phyloP scores from a whole-genome alignment of 2,888 invertebrate genomes.

The Cerceris rybyensis region DNA sequence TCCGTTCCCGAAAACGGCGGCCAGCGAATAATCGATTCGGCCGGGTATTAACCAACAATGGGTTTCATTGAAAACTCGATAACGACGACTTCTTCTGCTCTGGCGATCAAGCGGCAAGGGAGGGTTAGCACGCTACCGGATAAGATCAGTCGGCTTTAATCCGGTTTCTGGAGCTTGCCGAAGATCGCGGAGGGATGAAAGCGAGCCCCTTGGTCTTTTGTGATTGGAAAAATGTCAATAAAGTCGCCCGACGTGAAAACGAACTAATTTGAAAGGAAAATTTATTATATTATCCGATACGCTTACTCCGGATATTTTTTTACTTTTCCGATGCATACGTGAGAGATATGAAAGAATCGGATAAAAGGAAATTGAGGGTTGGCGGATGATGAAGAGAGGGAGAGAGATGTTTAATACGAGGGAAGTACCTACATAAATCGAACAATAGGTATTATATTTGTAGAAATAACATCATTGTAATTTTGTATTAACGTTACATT shows the following conservation, averaged over 20 bases:
- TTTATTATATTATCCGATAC: constrained; percentile 12
- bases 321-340: not conserved
- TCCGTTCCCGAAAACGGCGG: constrained; percentile 40
- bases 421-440: too few species aligned
- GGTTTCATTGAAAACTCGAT: constrained; percentile 61
- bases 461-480: too few species aligned
- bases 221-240: constrained; percentile 39
- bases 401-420: too few species aligned
- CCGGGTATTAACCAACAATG: constrained; percentile 59
- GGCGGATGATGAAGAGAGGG: too few species aligned
- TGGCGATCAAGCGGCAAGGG: constrained; percentile 48
- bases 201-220: constrained; percentile 4
- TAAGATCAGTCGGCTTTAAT: constrained; percentile 57
- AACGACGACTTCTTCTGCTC: constrained; percentile 59
- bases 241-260: constrained; percentile 20
- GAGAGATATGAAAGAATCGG: not conserved
- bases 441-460: too few species aligned
- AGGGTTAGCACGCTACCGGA: constrained; percentile 43
- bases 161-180: constrained; percentile 28
- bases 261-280: constrained; percentile 26
- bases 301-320: not conserved
- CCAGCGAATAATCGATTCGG: constrained; percentile 58
- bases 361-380: too few species aligned
- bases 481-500: too few species aligned
- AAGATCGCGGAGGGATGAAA: constrained; percentile 19